Percentiles rank a stretch among this genome's conserved stretches.
Evolutionary conservation across 1,140 invertebrate genomes (phyloP).

Genomic region (Rhynchophorus ferrugineus): DNA sequence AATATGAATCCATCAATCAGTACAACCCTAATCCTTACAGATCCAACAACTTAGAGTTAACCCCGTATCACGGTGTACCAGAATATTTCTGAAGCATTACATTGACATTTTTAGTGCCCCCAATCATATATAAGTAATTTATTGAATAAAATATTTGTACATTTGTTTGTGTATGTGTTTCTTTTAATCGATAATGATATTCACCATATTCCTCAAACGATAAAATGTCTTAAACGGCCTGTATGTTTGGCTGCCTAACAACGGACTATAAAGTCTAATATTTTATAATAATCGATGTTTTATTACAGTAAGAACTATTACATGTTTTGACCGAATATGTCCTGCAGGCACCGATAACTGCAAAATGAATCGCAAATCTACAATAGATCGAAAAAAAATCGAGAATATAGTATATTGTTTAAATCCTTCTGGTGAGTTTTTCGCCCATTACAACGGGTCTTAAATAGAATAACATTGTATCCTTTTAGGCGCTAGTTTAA

Average conservation of each 20-base stretch:
- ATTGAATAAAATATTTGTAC: too few relatives aligned
- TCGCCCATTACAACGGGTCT: too few relatives aligned
- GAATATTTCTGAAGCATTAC: slow-evolving; percentile 6
- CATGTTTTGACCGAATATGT: slow-evolving; percentile 15
- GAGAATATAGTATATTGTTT: slow-evolving; percentile 16
- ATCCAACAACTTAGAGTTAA: slow-evolving; percentile 7
- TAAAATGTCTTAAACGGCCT: too few relatives aligned
- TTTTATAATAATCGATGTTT: too few relatives aligned
- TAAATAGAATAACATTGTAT: too few relatives aligned
- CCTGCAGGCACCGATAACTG: slow-evolving; percentile 14
- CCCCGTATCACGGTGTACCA: neutral
- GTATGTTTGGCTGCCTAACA: too few relatives aligned
- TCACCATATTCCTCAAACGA: too few relatives aligned
- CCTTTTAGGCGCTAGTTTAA: slow-evolving; percentile 10
- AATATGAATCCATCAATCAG: slow-evolving; percentile 15
- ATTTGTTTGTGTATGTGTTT: too few relatives aligned
- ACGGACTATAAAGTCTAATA: too few relatives aligned
- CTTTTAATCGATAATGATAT: too few relatives aligned
- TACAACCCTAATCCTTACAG: neutral
- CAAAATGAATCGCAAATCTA: slow-evolving; percentile 15
- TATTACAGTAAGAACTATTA: neutral
- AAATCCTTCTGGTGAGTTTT: slow-evolving; percentile 7
- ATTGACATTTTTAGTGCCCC: neutral
- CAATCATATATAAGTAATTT: too few relatives aligned
- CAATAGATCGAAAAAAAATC: slow-evolving; percentile 9